Evolutionary conservation across 2,113 vertebrate species (phyloP).

Genomic region (Cryptotis parvus): DNA sequence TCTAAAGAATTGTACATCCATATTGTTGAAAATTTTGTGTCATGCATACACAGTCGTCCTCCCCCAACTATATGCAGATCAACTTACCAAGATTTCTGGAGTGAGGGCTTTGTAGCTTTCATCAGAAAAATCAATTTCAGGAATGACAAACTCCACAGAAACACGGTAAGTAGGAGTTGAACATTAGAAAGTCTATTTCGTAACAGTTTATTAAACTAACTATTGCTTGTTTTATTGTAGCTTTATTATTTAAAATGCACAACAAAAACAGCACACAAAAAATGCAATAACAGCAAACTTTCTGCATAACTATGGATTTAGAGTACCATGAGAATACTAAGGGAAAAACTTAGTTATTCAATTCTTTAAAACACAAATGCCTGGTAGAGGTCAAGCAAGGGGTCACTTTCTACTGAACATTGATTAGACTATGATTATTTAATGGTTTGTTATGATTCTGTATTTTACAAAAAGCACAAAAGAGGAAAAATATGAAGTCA

Average conservation of each 20-base stretch:
- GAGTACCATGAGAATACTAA: not conserved
- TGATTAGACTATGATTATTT: not conserved
- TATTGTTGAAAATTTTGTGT: not conserved
- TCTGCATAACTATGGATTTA: not conserved
- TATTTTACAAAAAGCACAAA: not conserved
- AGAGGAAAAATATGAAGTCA: not conserved
- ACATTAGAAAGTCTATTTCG: not conserved
- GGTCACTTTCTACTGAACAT: not conserved
- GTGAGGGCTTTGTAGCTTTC: not conserved
- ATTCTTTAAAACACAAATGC: not conserved
- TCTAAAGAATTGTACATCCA: not conserved
- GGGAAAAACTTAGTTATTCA: not conserved
- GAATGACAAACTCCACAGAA: not conserved
- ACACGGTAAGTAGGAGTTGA: not conserved
- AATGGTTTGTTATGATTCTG: not conserved
- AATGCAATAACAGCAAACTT: not conserved
- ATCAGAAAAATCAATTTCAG: not conserved
- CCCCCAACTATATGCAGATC: not conserved
- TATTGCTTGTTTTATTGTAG: not conserved
- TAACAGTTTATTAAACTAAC: not conserved
- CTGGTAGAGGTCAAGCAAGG: not conserved
- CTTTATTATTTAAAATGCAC: conserved; percentile 42
- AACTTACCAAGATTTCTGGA: not conserved
- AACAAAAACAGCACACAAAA: not conserved
- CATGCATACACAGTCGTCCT: not conserved